Conservation (phyloP, 2,797 vertebrate species). For the Selene dorsalis region DNA sequence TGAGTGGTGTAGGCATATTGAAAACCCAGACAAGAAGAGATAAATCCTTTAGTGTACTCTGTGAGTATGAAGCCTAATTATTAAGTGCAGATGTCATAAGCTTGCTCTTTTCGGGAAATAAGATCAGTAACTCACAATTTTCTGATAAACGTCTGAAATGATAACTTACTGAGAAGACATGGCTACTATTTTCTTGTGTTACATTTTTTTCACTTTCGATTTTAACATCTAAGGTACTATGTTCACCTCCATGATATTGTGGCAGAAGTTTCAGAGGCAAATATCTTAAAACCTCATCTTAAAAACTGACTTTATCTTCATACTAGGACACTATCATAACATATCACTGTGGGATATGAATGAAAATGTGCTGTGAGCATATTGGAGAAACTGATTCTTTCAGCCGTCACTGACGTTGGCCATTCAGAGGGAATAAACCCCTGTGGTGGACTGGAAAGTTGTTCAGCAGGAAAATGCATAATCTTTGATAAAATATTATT, state of each 20-base stretch:
- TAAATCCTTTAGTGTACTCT: not conserved
- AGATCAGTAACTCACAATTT: not conserved
- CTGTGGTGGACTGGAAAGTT: not conserved
- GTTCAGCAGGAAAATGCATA: conserved; percentile 15
- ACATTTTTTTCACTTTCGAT: not conserved
- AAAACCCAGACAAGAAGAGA: not conserved
- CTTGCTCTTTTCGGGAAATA: not conserved
- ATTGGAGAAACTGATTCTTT: conserved; percentile 21
- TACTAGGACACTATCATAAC: too few relatives aligned
- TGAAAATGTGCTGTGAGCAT: not conserved
- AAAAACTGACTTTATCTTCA: conserved; percentile 21
- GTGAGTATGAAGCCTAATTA: not conserved
- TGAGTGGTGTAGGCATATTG: conserved; percentile 12
- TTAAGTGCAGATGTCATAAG: not conserved
- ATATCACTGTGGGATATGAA: too few relatives aligned
- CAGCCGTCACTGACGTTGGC: conserved; percentile 10
- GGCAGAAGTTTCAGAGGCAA: not conserved
- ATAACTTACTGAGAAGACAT: too few relatives aligned
- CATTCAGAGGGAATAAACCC: conserved; percentile 14
- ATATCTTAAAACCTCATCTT: not conserved
- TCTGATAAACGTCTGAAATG: too few relatives aligned
- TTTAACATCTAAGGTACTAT: not conserved
- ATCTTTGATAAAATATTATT: conserved; percentile 10
- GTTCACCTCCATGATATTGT: not conserved
- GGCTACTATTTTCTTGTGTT: too few relatives aligned